Percentiles rank a stretch among this genome's conserved stretches.
Evolutionary conservation across 2,888 invertebrate species (phyloP).

Genomic region (Andrena bucephala): DNA sequence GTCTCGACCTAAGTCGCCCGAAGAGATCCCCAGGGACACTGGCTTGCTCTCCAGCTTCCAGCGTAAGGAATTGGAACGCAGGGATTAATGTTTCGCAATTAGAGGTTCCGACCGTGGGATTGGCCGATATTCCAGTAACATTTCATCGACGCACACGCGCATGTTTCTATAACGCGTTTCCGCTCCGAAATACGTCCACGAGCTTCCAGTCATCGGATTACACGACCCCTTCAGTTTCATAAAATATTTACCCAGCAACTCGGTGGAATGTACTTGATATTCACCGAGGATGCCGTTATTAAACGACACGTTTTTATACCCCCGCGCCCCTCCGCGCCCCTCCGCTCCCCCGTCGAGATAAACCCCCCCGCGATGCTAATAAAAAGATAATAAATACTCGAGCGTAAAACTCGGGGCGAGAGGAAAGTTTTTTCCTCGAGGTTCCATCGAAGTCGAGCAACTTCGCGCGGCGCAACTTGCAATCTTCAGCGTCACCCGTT

Average conservation of each 20-base stretch:
- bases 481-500: conserved; percentile 45
- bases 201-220: background rate
- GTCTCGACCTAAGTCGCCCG: conserved; percentile 12
- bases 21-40: conserved; percentile 45
- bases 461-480: conserved; percentile 14
- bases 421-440: conserved; percentile 33
- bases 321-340: background rate
- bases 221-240: background rate
- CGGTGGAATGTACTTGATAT: conserved; percentile 29
- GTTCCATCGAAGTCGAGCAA: conserved; percentile 11
- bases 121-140: conserved; percentile 10
- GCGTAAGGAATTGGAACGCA: conserved; percentile 58
- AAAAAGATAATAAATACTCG: conserved; percentile 66
- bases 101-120: conserved; percentile 34
- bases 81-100: conserved; percentile 71
- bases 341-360: conserved; percentile 12
- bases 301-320: conserved; percentile 46
- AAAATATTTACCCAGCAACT: conserved; percentile 37
- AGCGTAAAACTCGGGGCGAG: conserved; percentile 50
- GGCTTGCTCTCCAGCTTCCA: conserved; percentile 42
- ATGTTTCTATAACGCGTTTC: background rate
- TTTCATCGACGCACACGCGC: background rate
- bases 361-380: conserved; percentile 39
- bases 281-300: conserved; percentile 36
- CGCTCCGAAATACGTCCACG: conserved; percentile 7